These are phyloP conservation scores for Sialia sialis DNA, from an alignment of 2,113 vertebrate genomes.

Conservation along the genomic window DNA sequence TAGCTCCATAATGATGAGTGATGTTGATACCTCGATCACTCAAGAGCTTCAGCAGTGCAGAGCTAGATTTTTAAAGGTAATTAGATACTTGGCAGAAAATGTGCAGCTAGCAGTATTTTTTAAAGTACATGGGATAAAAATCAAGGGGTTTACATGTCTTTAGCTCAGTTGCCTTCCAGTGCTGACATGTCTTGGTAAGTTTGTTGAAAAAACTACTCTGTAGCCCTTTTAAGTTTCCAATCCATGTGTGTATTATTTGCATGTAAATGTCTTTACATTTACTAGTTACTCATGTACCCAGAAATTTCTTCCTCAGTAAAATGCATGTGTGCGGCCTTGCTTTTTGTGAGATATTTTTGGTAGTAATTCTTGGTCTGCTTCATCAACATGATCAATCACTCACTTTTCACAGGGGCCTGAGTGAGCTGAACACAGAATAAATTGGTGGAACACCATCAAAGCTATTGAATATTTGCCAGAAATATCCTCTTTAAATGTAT, in stretches of 20 bases:
- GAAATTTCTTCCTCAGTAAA: background rate
- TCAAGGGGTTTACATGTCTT: background rate
- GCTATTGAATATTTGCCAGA: background rate
- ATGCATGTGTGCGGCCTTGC: background rate
- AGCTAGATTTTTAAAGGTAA: constrained; percentile 36
- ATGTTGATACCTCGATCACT: constrained; percentile 26
- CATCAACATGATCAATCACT: background rate
- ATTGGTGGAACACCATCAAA: background rate
- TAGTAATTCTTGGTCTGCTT: background rate
- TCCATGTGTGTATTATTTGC: background rate
- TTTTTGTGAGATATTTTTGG: background rate
- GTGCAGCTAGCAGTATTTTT: background rate
- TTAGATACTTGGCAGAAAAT: constrained; percentile 15
- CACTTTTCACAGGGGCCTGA: background rate
- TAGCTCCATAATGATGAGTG: constrained; percentile 43
- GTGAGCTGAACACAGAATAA: background rate
- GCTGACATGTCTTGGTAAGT: background rate
- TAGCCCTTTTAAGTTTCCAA: background rate
- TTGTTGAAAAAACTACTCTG: background rate
- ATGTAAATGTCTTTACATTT: background rate
- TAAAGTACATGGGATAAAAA: background rate
- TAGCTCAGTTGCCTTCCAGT: background rate
- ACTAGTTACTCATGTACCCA: background rate
- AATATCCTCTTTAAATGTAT: background rate
- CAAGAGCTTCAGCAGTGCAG: constrained; percentile 1